These are phyloP conservation scores for Scrobipalpa atriplicella DNA, from an alignment of 2,888 invertebrate genomes.

Conservation along the genomic window DNA sequence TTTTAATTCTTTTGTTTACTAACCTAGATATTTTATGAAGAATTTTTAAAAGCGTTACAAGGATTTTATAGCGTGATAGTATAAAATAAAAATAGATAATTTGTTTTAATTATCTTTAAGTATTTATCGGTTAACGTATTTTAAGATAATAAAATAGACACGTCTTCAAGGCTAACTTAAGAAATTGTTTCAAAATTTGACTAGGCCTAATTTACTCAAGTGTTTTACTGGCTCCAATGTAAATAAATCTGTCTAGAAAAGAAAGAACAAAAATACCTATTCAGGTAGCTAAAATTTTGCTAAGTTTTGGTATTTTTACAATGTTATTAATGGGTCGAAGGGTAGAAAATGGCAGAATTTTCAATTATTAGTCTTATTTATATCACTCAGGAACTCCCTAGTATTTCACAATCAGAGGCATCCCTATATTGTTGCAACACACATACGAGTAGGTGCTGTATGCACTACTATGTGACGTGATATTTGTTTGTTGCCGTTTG, in stretches of 20 bases:
- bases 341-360: too few relatives aligned
- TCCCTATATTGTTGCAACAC: neutral
- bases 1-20: too few relatives aligned
- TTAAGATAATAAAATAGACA: neutral
- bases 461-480: too few relatives aligned
- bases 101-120: neutral
- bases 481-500: neutral
- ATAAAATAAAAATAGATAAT: neutral
- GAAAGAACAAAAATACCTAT: too few relatives aligned
- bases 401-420: neutral
- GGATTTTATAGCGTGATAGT: neutral
- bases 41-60: slow-evolving; percentile 1
- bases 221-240: neutral
- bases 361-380: too few relatives aligned
- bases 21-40: neutral
- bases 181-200: neutral
- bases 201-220: neutral
- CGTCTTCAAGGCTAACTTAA: neutral
- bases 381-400: neutral
- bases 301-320: neutral
- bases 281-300: too few relatives aligned
- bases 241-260: too few relatives aligned
- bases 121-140: neutral
- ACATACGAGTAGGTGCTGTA: neutral
- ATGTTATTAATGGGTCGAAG: too few relatives aligned